Conservation (phyloP, 2,888 invertebrate genomes). For the Prenolepis imparis region DNA sequence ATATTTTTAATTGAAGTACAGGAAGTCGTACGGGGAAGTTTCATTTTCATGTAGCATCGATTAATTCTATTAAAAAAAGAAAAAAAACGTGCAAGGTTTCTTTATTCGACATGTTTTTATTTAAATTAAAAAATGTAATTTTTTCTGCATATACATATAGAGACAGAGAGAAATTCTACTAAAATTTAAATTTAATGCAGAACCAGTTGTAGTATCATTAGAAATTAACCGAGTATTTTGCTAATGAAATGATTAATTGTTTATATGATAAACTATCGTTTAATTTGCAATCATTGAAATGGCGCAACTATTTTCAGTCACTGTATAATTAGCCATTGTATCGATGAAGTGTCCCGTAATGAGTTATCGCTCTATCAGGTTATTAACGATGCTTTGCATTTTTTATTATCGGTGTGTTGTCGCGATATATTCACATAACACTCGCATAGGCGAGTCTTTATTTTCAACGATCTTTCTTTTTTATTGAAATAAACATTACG, state of each 20-base stretch:
- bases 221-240: slow-evolving; percentile 26
- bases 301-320: slow-evolving; percentile 16
- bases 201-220: slow-evolving; percentile 3
- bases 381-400: neutral
- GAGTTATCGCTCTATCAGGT: neutral
- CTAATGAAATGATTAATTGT: slow-evolving; percentile 34
- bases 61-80: slow-evolving; percentile 18
- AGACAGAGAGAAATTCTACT: neutral
- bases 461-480: neutral
- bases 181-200: slow-evolving; percentile 18
- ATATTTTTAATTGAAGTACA: slow-evolving; percentile 13
- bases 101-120: slow-evolving; percentile 12
- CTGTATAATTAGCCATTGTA: slow-evolving; percentile 9
- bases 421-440: neutral
- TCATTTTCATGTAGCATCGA: slow-evolving; percentile 4
- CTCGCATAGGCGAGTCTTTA: neutral
- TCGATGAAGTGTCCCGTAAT: slow-evolving; percentile 23
- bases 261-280: slow-evolving; percentile 10
- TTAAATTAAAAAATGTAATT: neutral
- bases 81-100: neutral
- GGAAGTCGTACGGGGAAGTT: slow-evolving; percentile 11
- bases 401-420: neutral
- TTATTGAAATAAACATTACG: neutral
- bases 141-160: neutral
- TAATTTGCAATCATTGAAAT: slow-evolving; percentile 27